A percentile compares a stretch with the other conserved stretches of the same genome.
Evolutionary conservation across 2,888 invertebrate genomes (phyloP).

Genomic region (Luperina testacea): DNA sequence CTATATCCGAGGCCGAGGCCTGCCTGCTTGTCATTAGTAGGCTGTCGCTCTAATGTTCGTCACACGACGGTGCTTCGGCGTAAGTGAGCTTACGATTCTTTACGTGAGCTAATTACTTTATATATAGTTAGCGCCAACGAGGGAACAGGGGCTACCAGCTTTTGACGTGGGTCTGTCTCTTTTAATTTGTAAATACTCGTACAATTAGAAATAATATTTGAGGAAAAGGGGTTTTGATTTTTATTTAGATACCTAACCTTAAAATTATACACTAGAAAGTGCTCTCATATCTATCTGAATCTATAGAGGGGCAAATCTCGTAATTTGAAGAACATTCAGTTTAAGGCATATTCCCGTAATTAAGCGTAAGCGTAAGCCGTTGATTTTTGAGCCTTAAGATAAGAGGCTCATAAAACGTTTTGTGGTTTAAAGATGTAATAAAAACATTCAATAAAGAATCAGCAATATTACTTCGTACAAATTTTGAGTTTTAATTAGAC

Average conservation of each 20-base stretch:
- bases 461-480: neutral
- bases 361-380: too few species aligned
- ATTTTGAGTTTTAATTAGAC: neutral
- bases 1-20: slow-evolving; percentile 32
- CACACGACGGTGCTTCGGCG: slow-evolving; percentile 63
- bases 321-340: neutral
- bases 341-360: too few species aligned
- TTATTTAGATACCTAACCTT: neutral
- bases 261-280: neutral
- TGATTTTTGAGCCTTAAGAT: neutral
- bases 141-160: slow-evolving; percentile 3
- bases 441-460: neutral
- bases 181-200: neutral
- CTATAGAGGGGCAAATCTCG: neutral
- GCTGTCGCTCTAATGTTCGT: slow-evolving; percentile 47
- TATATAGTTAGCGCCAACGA: slow-evolving; percentile 58
- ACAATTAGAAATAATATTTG: neutral
- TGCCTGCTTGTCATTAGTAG: slow-evolving; percentile 51
- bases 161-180: slow-evolving; percentile 4
- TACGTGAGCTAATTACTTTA: slow-evolving; percentile 67
- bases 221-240: neutral
- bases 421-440: neutral
- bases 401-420: neutral
- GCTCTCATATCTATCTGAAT: too few species aligned
- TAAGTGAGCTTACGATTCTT: slow-evolving; percentile 54